Evolutionary conservation across 1,140 invertebrate species (phyloP), one percentile per base, ranked within the genome.

Genomic region (Popillia japonica): DNA sequence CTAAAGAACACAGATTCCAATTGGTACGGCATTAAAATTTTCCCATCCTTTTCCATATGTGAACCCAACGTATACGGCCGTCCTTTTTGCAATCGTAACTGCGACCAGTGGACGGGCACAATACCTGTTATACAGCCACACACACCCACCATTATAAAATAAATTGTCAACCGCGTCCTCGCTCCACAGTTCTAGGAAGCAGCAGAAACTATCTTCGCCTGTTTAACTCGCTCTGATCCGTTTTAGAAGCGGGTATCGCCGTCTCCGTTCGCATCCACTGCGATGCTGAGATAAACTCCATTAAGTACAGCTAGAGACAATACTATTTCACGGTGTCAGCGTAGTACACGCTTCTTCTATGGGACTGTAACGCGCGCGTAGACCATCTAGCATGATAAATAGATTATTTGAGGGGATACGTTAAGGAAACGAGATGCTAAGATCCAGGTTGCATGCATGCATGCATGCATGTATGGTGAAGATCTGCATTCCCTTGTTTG

Each of bases 81-180:
- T 74, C 77, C 61, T 68, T 74, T 74, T 42, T n/a, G 48, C 72
- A 44, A 74, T 74, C 72, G 72, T 74, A 74, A 40, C 40, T 72
- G 72, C 72, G 27, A 74, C 72, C 27, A 42, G 72, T 74, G 41
- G 17, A 74, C 40, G 40, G 17, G 41, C 34, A 74, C n/a, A n/a
- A 74, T 40, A 74, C 40, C 17, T 44, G 23, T 40, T 40, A 40
- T n/a, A 44, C 40, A 40, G 14, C 17, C 40, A 40, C 72, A 68
- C 64, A 86, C 86, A 86, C 85, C 86, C 85, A 86, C 86, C 83
- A 84, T 84, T 86, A 86, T 86, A 86, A 86, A 86, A 86, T 86
- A 86, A 86, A 86, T 86, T 86, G 85, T 86, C 86, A 86, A 86
- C 86, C 82, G 82, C 40, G 14, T 74, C 22, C 72, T 27, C 40